Base-by-base conservation (phyloP, 2,113 vertebrate genomes). In the Crotalus viridis region DNA sequence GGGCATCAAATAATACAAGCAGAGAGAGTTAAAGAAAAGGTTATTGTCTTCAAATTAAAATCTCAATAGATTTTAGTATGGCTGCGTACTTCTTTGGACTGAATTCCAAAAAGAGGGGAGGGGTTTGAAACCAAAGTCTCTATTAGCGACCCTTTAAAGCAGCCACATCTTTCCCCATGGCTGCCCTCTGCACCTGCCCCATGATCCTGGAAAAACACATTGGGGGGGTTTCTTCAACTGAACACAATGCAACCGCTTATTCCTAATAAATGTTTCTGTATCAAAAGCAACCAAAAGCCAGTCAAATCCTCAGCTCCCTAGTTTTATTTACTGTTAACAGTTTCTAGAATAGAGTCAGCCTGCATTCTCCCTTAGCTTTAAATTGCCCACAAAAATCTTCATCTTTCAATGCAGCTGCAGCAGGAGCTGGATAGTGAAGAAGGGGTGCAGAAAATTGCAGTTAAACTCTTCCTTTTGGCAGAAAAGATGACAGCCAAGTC, bases 251-350 rank as follows among this genome's bases (percentile, higher is more conserved):
- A 17, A 12, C 22, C 3, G 51, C 12, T 54, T 61, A 17, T 13
- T 8, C 10, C 26, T 15, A 55, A 55, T 24, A 24, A 26, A 8
- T 3, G 48, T 86, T 95, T 92, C 52, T 56, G 90, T 88, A 94
- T 89, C 93, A 92, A 94, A 95, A 69, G 91, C 91, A 55, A 8
- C 39, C 39, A 93, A 74, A 94, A 95, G 55, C 85, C 87, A 89
- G 91, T 17, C 64, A 33, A 74, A 33, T 48, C 91, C 28, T 22
- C 85, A 48, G 12, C 4, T 8, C 55, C 88, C 92, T 88, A 93
- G 93, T 39, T 56, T 90, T 64, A 64, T 26, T 64, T 43, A 52
- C 46, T 21, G 10, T 10, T 26, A 48, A 81, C 1, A 1, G 10
- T 22, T 57, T 21, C 69, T 39, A 17, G 48, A 33, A 19, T 55